phyloP scores from a whole-genome alignment of 2,888 invertebrate species.

The Athripsodes cinereus region DNA sequence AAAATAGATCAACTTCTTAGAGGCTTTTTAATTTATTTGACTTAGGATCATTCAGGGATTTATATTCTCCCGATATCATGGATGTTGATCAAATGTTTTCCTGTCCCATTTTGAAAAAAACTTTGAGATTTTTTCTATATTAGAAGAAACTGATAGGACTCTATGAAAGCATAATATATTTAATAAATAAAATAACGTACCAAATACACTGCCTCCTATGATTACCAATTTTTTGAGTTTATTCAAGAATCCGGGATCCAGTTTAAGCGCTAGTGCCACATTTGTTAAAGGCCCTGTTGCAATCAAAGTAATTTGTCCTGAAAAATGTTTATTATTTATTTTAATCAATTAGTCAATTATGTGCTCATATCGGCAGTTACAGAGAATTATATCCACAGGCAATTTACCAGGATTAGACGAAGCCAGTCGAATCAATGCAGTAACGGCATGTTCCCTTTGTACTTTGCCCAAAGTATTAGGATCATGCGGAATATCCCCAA shows the following conservation, averaged over 20 bases:
- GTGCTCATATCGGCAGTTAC: neutral
- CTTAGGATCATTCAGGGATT: too few species aligned
- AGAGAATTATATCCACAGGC: too few species aligned
- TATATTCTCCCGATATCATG: too few species aligned
- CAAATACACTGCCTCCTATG: slow-evolving; percentile 72
- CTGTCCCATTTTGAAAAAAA: too few species aligned
- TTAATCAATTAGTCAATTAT: neutral
- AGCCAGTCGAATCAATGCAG: slow-evolving; percentile 54
- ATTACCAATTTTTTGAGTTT: slow-evolving; percentile 63
- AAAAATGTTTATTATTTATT: slow-evolving; percentile 29
- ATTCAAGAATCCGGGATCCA: slow-evolving; percentile 58
- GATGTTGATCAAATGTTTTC: too few species aligned
- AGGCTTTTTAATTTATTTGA: too few species aligned
- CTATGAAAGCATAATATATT: neutral
- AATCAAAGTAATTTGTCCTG: slow-evolving; percentile 54
- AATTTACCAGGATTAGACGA: slow-evolving; percentile 47
- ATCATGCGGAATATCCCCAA: slow-evolving; percentile 54
- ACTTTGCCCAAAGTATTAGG: slow-evolving; percentile 40
- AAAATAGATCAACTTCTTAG: too few species aligned
- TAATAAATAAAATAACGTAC: slow-evolving; percentile 37
- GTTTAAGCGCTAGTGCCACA: slow-evolving; percentile 64
- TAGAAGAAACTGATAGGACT: too few species aligned
- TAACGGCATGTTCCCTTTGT: slow-evolving; percentile 52
- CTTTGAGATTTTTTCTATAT: too few species aligned
- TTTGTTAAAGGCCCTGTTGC: slow-evolving; percentile 75